Base-by-base conservation (phyloP, 2,797 vertebrate species). In the Tauraco hartlaubi region DNA sequence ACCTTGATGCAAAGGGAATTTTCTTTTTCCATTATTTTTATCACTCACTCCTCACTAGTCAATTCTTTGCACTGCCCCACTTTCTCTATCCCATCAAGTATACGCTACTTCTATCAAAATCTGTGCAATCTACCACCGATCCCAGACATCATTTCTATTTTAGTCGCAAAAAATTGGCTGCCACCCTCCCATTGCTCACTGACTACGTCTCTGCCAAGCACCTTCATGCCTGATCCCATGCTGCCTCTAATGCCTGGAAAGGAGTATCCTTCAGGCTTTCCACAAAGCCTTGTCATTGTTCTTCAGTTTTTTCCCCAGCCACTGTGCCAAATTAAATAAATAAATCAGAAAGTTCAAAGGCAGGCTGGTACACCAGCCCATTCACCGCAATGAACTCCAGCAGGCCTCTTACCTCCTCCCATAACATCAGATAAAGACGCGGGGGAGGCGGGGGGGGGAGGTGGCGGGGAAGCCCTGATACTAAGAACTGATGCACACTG, bases 1-100 rank as follows among this genome's bases (percentile, higher is more conserved):
- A 63, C 49, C 67, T 76, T 2, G 8, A 25, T 92, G 83, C 59
- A 83, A 76, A 91, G 52, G 23, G 43, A 85, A 82, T 96, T 97
- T 93, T 93, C 66, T 91, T 93, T 78, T 79, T 44, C 77, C 56
- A 85, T 93, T 93, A 96, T 87, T 96, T 96, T 94, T 90, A 76
- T 94, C 77, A 49, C 63, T 92, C 41, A 20, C 13, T 86, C 51
- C 59, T 87, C 95, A 85, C 71, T 90, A 0, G 1, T 37, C 66
- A 87, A 63, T 86, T 86, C 62, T 85, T 81, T 37, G 20, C 52
- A 63, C 73, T 93, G 94, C 23, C 56, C 94, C 93, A 89, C 88
- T 94, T 96, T 92, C 80, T 78, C 85, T 76, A 67, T 79, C 52
- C 80, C 84, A 92, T 66, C 74, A 93, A 87, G 56, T 56, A 62